These are phyloP conservation scores for Lordiphosa andalusiaca DNA, from an alignment of 2,888 invertebrate genomes.

Conservation along the genomic window DNA sequence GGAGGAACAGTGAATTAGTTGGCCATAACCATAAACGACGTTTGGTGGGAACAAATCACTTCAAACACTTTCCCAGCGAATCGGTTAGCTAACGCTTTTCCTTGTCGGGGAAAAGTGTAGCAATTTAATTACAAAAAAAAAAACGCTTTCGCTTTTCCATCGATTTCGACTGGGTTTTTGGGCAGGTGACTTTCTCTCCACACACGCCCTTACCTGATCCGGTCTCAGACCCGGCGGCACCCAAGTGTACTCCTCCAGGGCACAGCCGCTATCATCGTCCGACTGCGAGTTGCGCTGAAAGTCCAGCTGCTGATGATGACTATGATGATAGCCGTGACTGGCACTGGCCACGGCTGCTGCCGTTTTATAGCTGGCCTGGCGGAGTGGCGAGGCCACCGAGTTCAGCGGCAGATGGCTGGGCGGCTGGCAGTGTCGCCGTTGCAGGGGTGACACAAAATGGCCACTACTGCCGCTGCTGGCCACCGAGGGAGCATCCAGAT, in stretches of 20 bases:
- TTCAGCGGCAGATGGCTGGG: conserved; percentile 76
- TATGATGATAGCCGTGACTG: conserved; percentile 66
- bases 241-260: conserved; percentile 98
- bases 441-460: conserved; percentile 77
- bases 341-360: conserved; percentile 61
- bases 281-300: conserved; percentile 94
- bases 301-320: conserved; percentile 82
- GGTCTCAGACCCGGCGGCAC: conserved; percentile 97
- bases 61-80: conserved; percentile 51
- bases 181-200: conserved; percentile 18
- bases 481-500: conserved; percentile 59
- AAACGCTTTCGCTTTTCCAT: conserved; percentile 43
- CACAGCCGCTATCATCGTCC: conserved; percentile 98
- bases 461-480: conserved; percentile 55
- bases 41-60: conserved; percentile 23
- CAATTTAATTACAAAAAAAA: conserved; percentile 38
- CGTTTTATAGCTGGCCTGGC: conserved; percentile 77
- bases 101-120: neutral
- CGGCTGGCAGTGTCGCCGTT: conserved; percentile 78
- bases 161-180: conserved; percentile 52
- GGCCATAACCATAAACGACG: conserved; percentile 1
- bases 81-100: conserved; percentile 11
- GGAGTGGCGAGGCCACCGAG: conserved; percentile 77
- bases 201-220: conserved; percentile 88
- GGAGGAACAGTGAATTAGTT: conserved; percentile 20